Conservation (phyloP, 2,888 invertebrate species). For the Diplolepis rosae region DNA sequence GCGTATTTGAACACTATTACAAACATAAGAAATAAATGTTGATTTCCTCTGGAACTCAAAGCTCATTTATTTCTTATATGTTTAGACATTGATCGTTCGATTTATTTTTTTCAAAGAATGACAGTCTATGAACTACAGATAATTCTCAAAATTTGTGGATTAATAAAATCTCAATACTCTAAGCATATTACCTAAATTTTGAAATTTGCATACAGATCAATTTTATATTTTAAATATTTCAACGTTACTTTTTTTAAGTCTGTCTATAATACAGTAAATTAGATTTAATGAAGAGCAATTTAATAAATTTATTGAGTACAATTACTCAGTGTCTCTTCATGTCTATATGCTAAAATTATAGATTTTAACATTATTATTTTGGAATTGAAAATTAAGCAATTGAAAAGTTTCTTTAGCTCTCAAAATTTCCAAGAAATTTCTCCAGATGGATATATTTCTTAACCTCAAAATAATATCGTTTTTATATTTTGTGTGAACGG, state of each 20-base stretch:
- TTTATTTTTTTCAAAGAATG: neutral
- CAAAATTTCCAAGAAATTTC: neutral
- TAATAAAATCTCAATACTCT: too few relatives aligned
- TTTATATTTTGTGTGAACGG: neutral
- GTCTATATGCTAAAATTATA: too few relatives aligned
- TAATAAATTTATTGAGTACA: too few relatives aligned
- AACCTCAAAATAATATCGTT: neutral
- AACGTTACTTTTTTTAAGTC: too few relatives aligned
- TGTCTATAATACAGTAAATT: too few relatives aligned
- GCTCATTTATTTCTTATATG: constrained; percentile 1
- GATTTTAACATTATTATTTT: too few relatives aligned
- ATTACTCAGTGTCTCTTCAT: too few relatives aligned
- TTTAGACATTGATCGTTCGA: constrained; percentile 21
- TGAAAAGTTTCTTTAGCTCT: neutral
- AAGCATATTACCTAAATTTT: too few relatives aligned
- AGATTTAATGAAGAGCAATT: too few relatives aligned
- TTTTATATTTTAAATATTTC: too few relatives aligned
- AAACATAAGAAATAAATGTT: constrained; percentile 15
- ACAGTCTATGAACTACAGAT: neutral
- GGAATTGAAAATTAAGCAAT: neutral
- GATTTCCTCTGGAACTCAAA: constrained; percentile 5
- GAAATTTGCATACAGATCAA: too few relatives aligned
- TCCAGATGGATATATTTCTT: neutral
- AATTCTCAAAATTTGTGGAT: too few relatives aligned
- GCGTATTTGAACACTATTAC: constrained; percentile 1